Evolutionary conservation across 2,888 invertebrate species (phyloP).

Genomic region (Oscheius myriophilus): DNA sequence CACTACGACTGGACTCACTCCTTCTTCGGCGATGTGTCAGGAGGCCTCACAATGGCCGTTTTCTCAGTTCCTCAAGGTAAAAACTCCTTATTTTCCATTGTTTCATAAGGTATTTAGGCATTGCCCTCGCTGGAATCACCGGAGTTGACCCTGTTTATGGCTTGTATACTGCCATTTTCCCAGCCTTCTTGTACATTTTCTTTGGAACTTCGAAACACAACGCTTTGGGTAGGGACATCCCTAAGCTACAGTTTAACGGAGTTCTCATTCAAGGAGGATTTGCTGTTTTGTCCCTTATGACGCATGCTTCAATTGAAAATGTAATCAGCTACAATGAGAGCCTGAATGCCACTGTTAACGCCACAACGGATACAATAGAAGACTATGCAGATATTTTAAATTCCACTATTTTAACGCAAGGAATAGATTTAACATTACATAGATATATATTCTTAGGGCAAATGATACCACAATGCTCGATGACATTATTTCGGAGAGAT

Average conservation of each 20-base stretch:
- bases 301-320: conserved; percentile 66
- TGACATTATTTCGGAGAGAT: conserved; percentile 43
- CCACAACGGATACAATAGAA: conserved; percentile 33
- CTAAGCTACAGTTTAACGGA: background rate
- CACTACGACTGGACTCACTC: conserved; percentile 63
- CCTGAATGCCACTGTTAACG: conserved; percentile 39
- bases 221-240: conserved; percentile 54
- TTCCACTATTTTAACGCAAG: conserved; percentile 42
- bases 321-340: conserved; percentile 55
- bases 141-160: conserved; percentile 69
- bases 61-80: conserved; percentile 60
- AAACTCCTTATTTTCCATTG: background rate
- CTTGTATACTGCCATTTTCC: conserved; percentile 68
- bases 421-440: background rate
- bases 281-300: conserved; percentile 68
- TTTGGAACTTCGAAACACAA: conserved; percentile 69
- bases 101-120: conserved; percentile 43
- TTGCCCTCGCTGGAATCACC: conserved; percentile 67
- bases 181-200: conserved; percentile 68
- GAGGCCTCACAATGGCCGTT: conserved; percentile 69
- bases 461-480: conserved; percentile 50
- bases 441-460: conserved; percentile 15
- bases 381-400: conserved; percentile 40
- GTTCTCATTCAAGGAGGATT: conserved; percentile 55
- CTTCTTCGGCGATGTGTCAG: conserved; percentile 67